Evolutionary conservation across 2,797 vertebrate species (phyloP), one percentile per base, ranked within the genome.

Genomic region (Nyctibius grandis): DNA sequence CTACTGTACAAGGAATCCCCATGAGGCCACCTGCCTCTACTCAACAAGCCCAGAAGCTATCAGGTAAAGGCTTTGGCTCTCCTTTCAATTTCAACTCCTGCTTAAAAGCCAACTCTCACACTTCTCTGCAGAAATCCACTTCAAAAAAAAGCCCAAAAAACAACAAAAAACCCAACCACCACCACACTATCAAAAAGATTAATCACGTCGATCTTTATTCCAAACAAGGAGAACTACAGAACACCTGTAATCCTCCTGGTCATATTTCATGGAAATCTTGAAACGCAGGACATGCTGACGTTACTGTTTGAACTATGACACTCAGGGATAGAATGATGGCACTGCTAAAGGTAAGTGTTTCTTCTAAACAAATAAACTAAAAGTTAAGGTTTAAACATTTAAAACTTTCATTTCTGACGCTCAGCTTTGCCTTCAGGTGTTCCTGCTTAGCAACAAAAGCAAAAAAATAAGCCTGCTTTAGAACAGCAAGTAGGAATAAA

Each of bases 401-500:
- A n/a, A n/a, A 95, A 84, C 80, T 94, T 96, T 74, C 6, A 54
- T 72, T 87, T 88, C 65, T 88, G 92, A 96, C 67, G 80, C 93
- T 97, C 86, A 95, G 80, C 95, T 96, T 91, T 92, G 51, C 38
- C 82, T 76, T 89, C 88, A 64, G 61, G 59, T 69, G 75, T 70
- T 92, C 61, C 54, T 45, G 59, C 85, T 89, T 93, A 84, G 81
- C 89, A 93, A 87, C 42, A 73, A 85, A 93, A 89, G 68, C 67
- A 56, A 93, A 83, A 78, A 93, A 85, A 42, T 11, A 76, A 86
- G 93, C 96, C 96, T 97, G 96, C 97, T 97, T 97, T 96, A 93
- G 96, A 95, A 97, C 92, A 97, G 96, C 96, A 97, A 88, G 93
- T 74, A 82, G 77, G 87, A 98, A 83, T 95, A 97, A 97, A 94